Percentiles rank a stretch among this genome's conserved stretches.
These are phyloP conservation scores for Cliona cf. orientalis DNA, from an alignment of 37 sponge, comb jelly and placozoan genomes.

Conservation along the genomic window DNA sequence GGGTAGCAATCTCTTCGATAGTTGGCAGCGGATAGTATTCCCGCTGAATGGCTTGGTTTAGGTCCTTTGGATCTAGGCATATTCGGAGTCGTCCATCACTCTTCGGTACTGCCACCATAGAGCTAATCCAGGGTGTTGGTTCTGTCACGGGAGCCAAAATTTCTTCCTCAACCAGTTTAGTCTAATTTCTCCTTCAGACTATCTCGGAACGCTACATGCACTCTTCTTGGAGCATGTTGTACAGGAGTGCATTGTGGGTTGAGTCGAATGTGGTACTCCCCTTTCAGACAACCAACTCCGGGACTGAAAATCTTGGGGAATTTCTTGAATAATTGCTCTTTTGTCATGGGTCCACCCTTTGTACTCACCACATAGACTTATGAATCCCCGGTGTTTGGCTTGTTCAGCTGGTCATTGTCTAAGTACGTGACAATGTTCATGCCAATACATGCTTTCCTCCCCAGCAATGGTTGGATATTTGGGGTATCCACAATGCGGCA, in stretches of 20 bases:
- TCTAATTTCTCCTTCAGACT: constrained; percentile 46
- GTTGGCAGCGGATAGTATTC: constrained; percentile 69
- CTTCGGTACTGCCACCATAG: constrained; percentile 51
- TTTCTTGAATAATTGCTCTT: constrained; percentile 13
- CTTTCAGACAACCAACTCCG: constrained; percentile 33
- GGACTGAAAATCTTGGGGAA: constrained; percentile 17
- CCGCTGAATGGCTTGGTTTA: constrained; percentile 53
- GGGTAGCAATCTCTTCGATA: constrained; percentile 60
- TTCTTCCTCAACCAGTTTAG: constrained; percentile 35
- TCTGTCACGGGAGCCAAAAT: constrained; percentile 47
- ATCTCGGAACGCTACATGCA: constrained; percentile 47
- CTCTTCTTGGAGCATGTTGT: constrained; percentile 42
- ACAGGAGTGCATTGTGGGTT: constrained; percentile 27
- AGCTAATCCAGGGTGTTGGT: constrained; percentile 68
- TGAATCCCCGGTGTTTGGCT: background rate
- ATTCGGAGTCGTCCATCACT: constrained; percentile 31
- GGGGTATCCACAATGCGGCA: constrained; percentile 26
- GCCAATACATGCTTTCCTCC: constrained; percentile 30
- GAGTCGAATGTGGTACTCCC: constrained; percentile 51
- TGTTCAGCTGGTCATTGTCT: constrained; percentile 34
- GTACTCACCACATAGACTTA: background rate
- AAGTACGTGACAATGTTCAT: constrained; percentile 35
- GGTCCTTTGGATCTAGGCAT: constrained; percentile 64
- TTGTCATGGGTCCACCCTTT: background rate
- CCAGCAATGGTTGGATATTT: constrained; percentile 35